Evolutionary conservation across 2,797 vertebrate genomes (phyloP), one percentile per base, ranked within the genome.

Genomic region (Sebastes oblongus): DNA sequence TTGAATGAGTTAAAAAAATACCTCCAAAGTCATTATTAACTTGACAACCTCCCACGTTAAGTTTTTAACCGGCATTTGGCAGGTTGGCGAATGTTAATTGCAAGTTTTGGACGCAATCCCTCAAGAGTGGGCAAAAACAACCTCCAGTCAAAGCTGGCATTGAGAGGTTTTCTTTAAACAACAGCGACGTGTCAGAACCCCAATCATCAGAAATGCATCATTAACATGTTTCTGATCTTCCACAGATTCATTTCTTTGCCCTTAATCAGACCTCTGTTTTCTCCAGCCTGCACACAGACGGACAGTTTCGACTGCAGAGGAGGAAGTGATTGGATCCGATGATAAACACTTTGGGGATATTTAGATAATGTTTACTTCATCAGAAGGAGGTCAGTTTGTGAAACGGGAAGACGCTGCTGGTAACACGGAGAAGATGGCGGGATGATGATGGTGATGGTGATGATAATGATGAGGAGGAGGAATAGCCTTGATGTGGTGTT

Each of bases 231-330:
- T 67, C 36, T 68, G 32, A 84, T 87, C 77, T 52, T 50, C 22
- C 34, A 58, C 11, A 77, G 65, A 52, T 65, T 73, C 61, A 9
- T 52, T 56, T 61, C 13, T 25, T 7, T 84, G 66, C 78, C 82
- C 78, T 85, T 69, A 86, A 89, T 89, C 82, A 87, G 50, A 85
- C 78, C 69, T 55, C 16, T 54, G 85, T 42, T 76, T 77, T 56
- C 68, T 60, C 55, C 50, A 6, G 34, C 9, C 25, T 8, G 22
- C 16, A 46, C 22, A 77, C 18, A 6, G 50, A 16, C 20, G 72
- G 2, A 56, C 75, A 61, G 77, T n/a, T 70, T 59, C 60, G 62
- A 60, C 50, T 20, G 30, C 66, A 52, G 75, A 10, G 50, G 50
- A 74, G 58, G 58, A 72, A 18, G 22, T 85, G 83, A 89, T 88